Conservation (phyloP, 2,797 vertebrate genomes). For the Tinamus major region DNA sequence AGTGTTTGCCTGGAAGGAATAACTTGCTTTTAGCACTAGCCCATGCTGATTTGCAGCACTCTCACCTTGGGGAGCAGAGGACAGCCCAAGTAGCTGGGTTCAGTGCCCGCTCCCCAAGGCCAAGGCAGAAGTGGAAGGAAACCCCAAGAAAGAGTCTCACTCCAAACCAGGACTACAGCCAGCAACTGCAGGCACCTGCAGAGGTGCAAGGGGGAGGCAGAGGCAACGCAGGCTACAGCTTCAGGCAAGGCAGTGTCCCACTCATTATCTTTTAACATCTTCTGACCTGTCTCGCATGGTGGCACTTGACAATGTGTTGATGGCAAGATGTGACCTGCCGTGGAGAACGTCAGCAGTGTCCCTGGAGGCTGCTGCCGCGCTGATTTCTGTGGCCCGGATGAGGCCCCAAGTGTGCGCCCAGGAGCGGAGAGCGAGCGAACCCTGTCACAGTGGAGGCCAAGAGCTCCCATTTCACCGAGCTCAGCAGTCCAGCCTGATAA, state of each 20-base stretch:
- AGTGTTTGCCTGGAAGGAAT: constrained; percentile 8
- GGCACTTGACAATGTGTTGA: neutral
- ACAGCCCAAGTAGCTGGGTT: accelerated
- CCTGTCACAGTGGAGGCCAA: neutral
- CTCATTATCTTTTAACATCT: neutral
- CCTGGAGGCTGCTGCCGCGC: neutral
- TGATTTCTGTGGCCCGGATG: neutral
- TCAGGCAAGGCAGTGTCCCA: neutral
- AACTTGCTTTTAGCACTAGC: neutral
- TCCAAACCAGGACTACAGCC: neutral
- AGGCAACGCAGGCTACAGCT: neutral
- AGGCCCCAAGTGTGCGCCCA: neutral
- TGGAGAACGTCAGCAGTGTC: neutral
- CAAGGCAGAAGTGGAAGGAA: neutral
- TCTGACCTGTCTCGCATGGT: neutral
- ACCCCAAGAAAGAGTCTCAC: neutral
- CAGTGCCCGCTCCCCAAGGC: neutral
- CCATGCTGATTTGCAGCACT: accelerated
- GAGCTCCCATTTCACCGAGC: constrained; percentile 9
- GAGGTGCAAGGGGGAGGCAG: neutral
- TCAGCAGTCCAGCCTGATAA: constrained; percentile 55
- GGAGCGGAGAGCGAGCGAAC: neutral
- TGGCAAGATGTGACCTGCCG: neutral
- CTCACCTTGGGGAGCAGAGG: neutral
- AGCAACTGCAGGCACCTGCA: neutral